Base-by-base conservation (phyloP, 2,797 vertebrate genomes). In the Chrysocyon brachyurus region DNA sequence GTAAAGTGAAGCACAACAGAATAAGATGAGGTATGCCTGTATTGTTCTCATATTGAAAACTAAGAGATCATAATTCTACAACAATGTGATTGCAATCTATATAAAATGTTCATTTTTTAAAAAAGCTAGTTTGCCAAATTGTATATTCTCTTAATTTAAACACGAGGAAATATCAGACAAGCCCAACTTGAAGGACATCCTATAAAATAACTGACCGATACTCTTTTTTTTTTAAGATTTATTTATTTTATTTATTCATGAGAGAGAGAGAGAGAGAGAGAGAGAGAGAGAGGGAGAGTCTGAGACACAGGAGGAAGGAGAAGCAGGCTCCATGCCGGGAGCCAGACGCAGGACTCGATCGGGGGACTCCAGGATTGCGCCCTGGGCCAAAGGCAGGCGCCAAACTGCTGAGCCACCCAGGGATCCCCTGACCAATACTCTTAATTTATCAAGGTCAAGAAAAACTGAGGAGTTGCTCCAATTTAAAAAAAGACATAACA, bases 101-200 rank as follows among this genome's bases (percentile, higher is more conserved):
- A 36, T 63, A 72, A 93, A 85, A 89, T 85, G 70, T 17, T 85
- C n/a, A n/a, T 46, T 89, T 87, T 81, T 54, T 89, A 24, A 49
- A 57, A 79, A 83, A 94, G 46, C 73, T 90, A 26, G 11, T 79
- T 90, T 85, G 93, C 17, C 86, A 90, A 96, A 63, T 49, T 49
- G 22, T 31, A 31, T 73, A n/a, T 19, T 90, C 31, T 36, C 87
- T 87, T 14, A 90, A 90, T 81, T 90, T 86, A 86, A 93, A 86
- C 26, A 83, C 52, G 31, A 66, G 70, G 28, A 88, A 92, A n/a
- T 40, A 40, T 52, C 9, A 64, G 56, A 86, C 66, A 61, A 94
- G 9, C 59, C 68, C 68, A 82, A 70, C 33, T 8, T 61, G 75
- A 77, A 22, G 52, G 19, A 40, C 3, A 56, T 22, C 52, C 33